Percentiles rank a stretch among this genome's conserved stretches.
Evolutionary conservation across 2,888 invertebrate species (phyloP).

Genomic region (Drosophila eohydei): DNA sequence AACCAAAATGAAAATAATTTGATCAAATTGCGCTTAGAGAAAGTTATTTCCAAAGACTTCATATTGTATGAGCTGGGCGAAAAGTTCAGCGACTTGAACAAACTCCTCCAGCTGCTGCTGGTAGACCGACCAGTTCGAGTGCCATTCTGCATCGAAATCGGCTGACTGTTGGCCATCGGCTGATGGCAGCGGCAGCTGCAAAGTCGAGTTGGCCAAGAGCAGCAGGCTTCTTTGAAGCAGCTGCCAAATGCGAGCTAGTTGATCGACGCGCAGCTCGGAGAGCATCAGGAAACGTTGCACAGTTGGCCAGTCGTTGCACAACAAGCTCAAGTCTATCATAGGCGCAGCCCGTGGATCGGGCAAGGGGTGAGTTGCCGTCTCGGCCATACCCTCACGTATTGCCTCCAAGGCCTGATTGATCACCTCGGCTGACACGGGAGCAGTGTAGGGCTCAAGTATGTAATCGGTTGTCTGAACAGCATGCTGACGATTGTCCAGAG

Average conservation of each 20-base stretch:
- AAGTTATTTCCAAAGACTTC: background rate
- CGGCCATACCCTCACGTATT: background rate
- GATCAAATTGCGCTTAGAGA: background rate
- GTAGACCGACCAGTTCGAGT: background rate
- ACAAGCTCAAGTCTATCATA: background rate
- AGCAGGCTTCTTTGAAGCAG: background rate
- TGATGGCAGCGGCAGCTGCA: too few species aligned
- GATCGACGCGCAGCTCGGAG: background rate
- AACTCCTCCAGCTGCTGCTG: background rate
- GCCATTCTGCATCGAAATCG: background rate
- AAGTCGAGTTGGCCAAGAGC: background rate
- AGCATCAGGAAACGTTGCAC: background rate
- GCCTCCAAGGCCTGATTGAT: background rate
- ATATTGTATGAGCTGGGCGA: background rate
- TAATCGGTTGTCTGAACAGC: background rate
- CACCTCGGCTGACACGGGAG: background rate
- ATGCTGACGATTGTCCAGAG: background rate
- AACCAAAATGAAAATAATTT: too few species aligned
- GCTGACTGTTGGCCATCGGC: too few species aligned
- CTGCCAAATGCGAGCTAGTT: background rate
- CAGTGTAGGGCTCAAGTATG: background rate
- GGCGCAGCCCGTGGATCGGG: background rate
- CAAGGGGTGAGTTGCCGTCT: background rate
- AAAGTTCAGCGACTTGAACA: background rate
- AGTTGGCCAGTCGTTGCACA: background rate